Base-by-base conservation (phyloP, 92 coral and sea anemone species). In the Paramuricea clavata region DNA sequence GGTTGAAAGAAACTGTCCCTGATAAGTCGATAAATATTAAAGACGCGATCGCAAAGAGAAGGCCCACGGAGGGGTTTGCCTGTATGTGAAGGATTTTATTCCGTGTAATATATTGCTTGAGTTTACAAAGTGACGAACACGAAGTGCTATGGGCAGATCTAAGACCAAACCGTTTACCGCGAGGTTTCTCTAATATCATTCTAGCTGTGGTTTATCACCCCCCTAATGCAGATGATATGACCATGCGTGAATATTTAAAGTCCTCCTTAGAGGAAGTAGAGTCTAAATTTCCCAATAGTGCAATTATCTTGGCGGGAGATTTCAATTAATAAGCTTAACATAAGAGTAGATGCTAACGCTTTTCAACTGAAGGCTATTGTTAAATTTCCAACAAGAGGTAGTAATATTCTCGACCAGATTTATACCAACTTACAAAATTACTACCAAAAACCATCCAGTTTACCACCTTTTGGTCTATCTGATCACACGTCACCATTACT, bases 351-450 rank as follows among this genome's bases (percentile, higher is more conserved):
- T 76, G 93, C 83, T 31, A 87, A 87, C 87, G 43, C 91, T 26
- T 91, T 91, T 83, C 67, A 91, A 54, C 49, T 91, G 87, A 91
- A 91, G 59, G 88, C 91, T 23, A 81, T 85, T 49, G 87, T 90
- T 25, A 76, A 72, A 52, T 90, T 90, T 81, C 81, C 91, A 80
- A 90, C 93, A 28, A 90, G 93, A 71, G 88, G 93, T 81, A 87
- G 74, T 26, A 87, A 85, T 83, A 90, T 82, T 81, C 91, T 83
- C 85, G 91, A 87, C 71, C 89, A 87, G 82, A 75, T 87, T 64
- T 91, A 80, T 56, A 90, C 93, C 54, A 87, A 90, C 84, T 67
- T 87, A 49, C 36, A 5, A 49, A 82, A 91, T 67, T 91, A 81
- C 75, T 91, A 34, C 76, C 86, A 76, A 71, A 43, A n/a, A n/a